Evolutionary conservation across 2,888 invertebrate species (phyloP), one percentile per base, ranked within the genome.

Genomic region (Caenorhabditis macrosperma): DNA sequence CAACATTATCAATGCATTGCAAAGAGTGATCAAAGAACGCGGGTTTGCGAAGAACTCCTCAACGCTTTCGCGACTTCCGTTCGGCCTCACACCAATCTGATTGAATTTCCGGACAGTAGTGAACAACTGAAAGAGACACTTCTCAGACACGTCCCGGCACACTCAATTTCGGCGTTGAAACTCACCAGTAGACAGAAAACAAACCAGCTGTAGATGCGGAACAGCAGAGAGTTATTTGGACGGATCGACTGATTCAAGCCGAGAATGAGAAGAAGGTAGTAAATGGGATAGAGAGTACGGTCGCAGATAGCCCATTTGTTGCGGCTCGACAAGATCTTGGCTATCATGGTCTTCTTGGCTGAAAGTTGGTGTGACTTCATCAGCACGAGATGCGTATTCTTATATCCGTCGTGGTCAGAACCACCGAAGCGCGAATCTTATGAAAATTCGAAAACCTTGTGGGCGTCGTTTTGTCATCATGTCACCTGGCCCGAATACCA

Each of bases 1-100:
- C 74, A 83, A 68, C 76, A 85, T 67, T 60, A 85, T 77, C 50
- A 85, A 78, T 33, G 82, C 82, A 77, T 85, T 79, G 54, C 83
- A 83, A 48, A 83, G 66, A 0, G 83, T 83, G 46, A 85, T 60
- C 60, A 85, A 72, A 35, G 80, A 72, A 1, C 79, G 35, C 2
- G 85, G 85, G 68, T 83, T 81, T 7, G 68, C 69, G 33, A 80
- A 68, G 61, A 80, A 71, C 38, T 75, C 57, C 26, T 71, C 76
- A 12, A 66, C 15, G 44, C 41, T 75, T 57, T 83, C 77, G 28
- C 83, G 74, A 35, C 71, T 63, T 68, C 82, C 84, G 26, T 72
- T 24, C 10, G 63, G 54, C 15, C 50, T 60, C 30, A 68, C 38
- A 1, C 84, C 84, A 50, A 82, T 81, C 67, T 84, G 84, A 54